Percentiles rank a stretch among this genome's conserved stretches.
Conservation (phyloP, 2,113 vertebrate genomes). For the Heloderma charlesbogerti region DNA sequence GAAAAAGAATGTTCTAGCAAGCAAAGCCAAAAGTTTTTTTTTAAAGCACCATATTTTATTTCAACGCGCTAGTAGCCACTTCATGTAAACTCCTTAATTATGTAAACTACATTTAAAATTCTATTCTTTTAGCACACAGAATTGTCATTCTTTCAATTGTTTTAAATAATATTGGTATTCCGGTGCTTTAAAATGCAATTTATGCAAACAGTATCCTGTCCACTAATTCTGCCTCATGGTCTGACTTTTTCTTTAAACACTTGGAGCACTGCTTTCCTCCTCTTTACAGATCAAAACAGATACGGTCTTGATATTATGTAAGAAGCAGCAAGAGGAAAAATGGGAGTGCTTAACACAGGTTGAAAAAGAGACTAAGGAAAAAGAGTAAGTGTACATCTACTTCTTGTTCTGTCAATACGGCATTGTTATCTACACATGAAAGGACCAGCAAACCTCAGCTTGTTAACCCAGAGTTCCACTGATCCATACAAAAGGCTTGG, state of each 20-base stretch:
- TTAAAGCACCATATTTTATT: background rate
- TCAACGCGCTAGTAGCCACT: background rate
- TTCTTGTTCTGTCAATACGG: background rate
- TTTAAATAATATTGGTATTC: background rate
- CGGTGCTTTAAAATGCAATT: background rate
- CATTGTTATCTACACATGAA: background rate
- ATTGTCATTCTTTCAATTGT: background rate
- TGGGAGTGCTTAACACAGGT: slow-evolving; percentile 96
- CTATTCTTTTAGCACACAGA: background rate
- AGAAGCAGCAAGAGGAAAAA: slow-evolving; percentile 88
- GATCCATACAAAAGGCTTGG: background rate
- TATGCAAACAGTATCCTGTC: background rate
- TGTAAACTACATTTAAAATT: background rate
- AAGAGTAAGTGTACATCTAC: slow-evolving; percentile 85
- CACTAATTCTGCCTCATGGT: background rate
- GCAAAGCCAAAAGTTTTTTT: background rate
- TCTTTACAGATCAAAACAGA: slow-evolving; percentile 91
- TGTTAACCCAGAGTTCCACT: background rate
- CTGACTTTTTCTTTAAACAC: background rate
- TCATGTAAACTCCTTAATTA: background rate
- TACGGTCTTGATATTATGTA: slow-evolving; percentile 91
- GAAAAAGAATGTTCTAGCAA: background rate
- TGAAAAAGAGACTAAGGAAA: slow-evolving; percentile 94
- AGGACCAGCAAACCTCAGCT: background rate
- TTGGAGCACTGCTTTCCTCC: background rate